These are phyloP conservation scores for Dreissena polymorpha DNA, from an alignment of 1,140 invertebrate genomes.

Conservation along the genomic window DNA sequence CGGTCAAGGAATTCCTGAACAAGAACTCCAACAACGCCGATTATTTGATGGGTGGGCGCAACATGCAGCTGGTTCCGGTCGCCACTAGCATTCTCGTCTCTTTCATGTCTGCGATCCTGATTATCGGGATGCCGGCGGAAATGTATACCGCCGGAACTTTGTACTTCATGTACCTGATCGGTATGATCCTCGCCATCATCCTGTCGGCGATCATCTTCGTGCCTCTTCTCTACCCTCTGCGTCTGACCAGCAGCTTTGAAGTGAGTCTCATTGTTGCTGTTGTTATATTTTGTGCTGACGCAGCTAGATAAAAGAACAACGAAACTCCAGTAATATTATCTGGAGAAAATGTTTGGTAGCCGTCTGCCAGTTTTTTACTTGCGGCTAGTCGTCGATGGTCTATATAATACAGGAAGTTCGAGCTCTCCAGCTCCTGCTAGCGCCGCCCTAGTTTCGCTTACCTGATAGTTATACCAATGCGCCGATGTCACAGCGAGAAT, in stretches of 20 bases:
- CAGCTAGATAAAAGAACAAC: too few relatives aligned
- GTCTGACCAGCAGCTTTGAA: slow-evolving; percentile 73
- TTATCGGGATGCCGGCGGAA: slow-evolving; percentile 79
- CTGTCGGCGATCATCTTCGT: slow-evolving; percentile 67
- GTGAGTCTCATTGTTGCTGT: slow-evolving; percentile 54
- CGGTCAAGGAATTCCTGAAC: slow-evolving; percentile 84
- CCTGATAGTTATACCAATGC: too few relatives aligned
- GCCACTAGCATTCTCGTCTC: slow-evolving; percentile 78
- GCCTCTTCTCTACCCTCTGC: slow-evolving; percentile 70
- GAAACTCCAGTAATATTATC: too few relatives aligned
- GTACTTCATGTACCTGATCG: slow-evolving; percentile 69
- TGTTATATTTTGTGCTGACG: too few relatives aligned
- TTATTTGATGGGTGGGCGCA: slow-evolving; percentile 88
- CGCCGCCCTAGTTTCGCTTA: too few relatives aligned
- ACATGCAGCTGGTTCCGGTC: slow-evolving; percentile 84
- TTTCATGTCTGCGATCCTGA: slow-evolving; percentile 78
- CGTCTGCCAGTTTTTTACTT: too few relatives aligned
- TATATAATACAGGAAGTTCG: too few relatives aligned
- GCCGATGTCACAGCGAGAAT: too few relatives aligned
- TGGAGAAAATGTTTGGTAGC: too few relatives aligned
- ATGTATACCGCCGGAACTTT: slow-evolving; percentile 74
- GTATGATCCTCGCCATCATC: slow-evolving; percentile 61
- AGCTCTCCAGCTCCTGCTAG: too few relatives aligned
- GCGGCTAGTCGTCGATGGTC: too few relatives aligned
- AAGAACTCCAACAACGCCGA: slow-evolving; percentile 90